Conservation (phyloP, 2,113 vertebrate genomes). For the Tachuris rubrigastra region DNA sequence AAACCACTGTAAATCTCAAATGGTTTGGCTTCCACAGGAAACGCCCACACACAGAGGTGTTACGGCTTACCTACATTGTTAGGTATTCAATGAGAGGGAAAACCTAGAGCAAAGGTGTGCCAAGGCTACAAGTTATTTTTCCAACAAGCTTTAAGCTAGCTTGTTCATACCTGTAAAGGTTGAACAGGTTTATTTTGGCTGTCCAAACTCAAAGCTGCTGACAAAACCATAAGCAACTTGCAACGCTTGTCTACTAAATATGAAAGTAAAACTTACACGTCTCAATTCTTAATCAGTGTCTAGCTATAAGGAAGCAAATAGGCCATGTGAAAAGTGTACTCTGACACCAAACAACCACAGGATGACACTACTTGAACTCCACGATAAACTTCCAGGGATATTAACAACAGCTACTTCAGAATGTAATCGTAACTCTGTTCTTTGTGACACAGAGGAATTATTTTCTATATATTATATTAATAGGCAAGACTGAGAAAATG, state of each 20-base stretch:
- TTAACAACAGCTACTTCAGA: neutral
- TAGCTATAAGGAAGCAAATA: neutral
- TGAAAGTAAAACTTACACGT: neutral
- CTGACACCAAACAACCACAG: neutral
- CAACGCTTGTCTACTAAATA: neutral
- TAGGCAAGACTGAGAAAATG: neutral
- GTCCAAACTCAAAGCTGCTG: neutral
- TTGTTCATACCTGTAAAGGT: neutral
- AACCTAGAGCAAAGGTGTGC: neutral
- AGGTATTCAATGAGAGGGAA: neutral
- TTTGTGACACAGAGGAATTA: neutral
- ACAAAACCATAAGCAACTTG: neutral
- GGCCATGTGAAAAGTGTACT: neutral
- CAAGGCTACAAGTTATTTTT: neutral
- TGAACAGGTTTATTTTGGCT: neutral
- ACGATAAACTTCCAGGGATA: neutral
- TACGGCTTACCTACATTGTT: neutral
- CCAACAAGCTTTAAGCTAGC: neutral
- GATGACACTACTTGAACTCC: neutral
- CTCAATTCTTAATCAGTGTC: neutral
- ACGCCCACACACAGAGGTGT: accelerated
- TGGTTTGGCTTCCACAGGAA: neutral
- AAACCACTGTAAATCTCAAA: neutral
- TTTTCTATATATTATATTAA: neutral
- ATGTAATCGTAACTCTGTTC: neutral